Percentiles rank a stretch among this genome's conserved stretches.
phyloP scores from a whole-genome alignment of 2,888 invertebrate genomes.

The Folsomia manolachei region DNA sequence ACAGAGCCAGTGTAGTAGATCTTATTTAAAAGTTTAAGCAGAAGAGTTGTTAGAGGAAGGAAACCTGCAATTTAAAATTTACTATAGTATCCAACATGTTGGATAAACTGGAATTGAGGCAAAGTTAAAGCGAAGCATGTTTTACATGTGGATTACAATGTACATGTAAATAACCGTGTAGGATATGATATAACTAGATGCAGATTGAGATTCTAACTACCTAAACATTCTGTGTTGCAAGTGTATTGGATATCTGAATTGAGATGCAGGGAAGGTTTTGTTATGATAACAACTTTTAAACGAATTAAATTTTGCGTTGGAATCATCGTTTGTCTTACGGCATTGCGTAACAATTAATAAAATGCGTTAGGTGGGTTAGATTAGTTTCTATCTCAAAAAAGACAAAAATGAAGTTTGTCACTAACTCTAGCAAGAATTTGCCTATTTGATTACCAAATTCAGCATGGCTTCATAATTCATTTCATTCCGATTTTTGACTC shows the following conservation, averaged over 20 bases:
- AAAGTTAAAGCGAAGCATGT: background rate
- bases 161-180: background rate
- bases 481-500: background rate
- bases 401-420: background rate
- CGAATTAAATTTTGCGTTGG: background rate
- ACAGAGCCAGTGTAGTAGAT: too few relatives aligned
- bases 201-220: background rate
- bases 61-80: slow-evolving; percentile 2
- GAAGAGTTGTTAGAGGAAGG: too few relatives aligned
- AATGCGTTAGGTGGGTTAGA: too few relatives aligned
- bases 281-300: background rate
- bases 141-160: background rate
- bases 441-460: background rate
- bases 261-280: background rate
- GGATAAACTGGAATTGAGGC: background rate
- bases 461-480: background rate
- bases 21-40: slow-evolving; percentile 5
- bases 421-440: background rate
- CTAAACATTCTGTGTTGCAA: background rate
- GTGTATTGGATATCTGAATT: background rate
- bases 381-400: background rate
- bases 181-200: background rate
- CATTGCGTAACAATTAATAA: background rate
- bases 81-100: background rate
- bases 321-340: background rate